A percentile compares a stretch with the other conserved stretches of the same genome.
Conservation (phyloP, 2,888 invertebrate species). For the Heliothis peltigera region DNA sequence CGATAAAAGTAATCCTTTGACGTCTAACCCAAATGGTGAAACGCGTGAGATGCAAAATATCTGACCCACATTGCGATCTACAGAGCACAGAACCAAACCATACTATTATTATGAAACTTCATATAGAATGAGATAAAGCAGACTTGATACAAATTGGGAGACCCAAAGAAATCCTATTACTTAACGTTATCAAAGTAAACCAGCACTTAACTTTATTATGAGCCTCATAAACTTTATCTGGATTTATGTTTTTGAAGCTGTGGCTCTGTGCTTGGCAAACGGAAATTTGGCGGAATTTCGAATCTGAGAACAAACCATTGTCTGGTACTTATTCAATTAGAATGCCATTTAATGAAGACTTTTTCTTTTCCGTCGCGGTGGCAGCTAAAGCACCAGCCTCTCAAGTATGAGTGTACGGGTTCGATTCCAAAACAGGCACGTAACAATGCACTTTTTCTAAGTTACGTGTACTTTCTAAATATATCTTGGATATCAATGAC, state of each 20-base stretch:
- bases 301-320: conserved; percentile 23
- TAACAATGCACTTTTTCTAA: too few relatives aligned
- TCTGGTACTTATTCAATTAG: conserved; percentile 21
- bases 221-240: conserved; percentile 81
- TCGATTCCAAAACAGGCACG: too few relatives aligned
- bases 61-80: conserved; percentile 44
- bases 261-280: conserved; percentile 62
- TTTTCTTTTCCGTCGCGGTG: too few relatives aligned
- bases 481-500: too few relatives aligned
- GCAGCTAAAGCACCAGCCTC: too few relatives aligned
- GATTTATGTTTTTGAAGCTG: conserved; percentile 70
- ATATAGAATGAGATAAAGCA: conserved; percentile 58
- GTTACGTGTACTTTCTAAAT: too few relatives aligned
- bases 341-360: not conserved
- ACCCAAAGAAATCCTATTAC: conserved; percentile 67
- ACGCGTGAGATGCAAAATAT: conserved; percentile 51
- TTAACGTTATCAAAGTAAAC: conserved; percentile 74
- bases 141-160: conserved; percentile 66
- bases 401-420: too few relatives aligned
- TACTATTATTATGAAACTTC: conserved; percentile 57
- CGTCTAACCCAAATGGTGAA: conserved; percentile 20
- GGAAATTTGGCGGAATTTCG: conserved; percentile 42
- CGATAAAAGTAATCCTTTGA: conserved; percentile 48
- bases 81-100: conserved; percentile 44
- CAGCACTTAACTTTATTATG: conserved; percentile 68